Conservation (phyloP, 35 echinoderm and acorn worm genomes). For the Lytechinus variegatus region DNA sequence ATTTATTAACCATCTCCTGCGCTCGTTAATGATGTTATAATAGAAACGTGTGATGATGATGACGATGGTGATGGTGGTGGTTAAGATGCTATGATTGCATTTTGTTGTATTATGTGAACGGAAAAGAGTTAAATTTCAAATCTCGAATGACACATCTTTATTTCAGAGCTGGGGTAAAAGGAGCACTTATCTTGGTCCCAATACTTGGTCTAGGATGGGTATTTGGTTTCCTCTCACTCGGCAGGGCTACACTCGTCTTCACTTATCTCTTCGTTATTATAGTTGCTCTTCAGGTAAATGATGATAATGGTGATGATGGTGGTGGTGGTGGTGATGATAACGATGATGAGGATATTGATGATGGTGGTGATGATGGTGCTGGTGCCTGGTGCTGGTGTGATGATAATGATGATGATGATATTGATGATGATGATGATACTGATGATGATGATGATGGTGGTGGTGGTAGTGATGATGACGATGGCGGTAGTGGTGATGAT, state of each 20-base stretch:
- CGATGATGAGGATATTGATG: not conserved
- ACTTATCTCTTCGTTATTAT: conserved; percentile 62
- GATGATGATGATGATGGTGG: not conserved
- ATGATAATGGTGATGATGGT: not conserved
- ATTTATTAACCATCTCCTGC: too few species aligned
- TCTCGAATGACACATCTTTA: not conserved
- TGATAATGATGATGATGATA: too few species aligned
- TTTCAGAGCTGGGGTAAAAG: conserved; percentile 60
- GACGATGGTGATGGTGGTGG: too few species aligned
- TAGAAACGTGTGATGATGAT: too few species aligned
- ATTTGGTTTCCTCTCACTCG: conserved; percentile 61
- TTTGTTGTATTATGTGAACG: too few species aligned
- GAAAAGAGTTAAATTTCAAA: too few species aligned
- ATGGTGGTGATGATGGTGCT: not conserved
- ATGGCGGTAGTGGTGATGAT: not conserved
- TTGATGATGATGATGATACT: not conserved
- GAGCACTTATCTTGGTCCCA: conserved; percentile 62
- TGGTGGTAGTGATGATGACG: not conserved
- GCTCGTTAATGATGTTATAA: too few species aligned
- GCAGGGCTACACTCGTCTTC: conserved; percentile 52
- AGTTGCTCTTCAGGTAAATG: conserved; percentile 57
- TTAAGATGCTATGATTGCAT: too few species aligned
- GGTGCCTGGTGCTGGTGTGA: too few species aligned
- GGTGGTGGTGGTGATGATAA: not conserved
- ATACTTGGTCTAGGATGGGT: conserved; percentile 67